Conservation (phyloP, 2,888 invertebrate genomes). For the Craniophora ligustri region DNA sequence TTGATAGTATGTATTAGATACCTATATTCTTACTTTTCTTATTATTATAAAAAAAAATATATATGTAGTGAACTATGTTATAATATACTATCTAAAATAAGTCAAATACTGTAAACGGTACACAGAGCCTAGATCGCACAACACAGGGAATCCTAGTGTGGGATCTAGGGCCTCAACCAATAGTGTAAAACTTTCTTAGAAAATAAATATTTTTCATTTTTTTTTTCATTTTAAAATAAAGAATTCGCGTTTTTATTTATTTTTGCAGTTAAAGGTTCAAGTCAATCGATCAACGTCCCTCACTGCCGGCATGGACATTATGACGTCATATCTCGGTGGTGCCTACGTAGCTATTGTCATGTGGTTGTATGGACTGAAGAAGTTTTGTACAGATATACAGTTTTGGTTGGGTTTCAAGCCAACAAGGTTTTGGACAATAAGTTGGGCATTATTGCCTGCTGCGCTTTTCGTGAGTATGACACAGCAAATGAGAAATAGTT, state of each 20-base stretch:
- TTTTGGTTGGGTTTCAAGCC: slow-evolving; percentile 81
- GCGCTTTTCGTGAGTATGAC: slow-evolving; percentile 66
- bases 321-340: slow-evolving; percentile 68
- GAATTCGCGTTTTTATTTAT: slow-evolving; percentile 15
- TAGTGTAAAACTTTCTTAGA: background rate
- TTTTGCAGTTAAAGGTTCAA: slow-evolving; percentile 57
- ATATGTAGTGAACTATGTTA: background rate
- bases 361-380: slow-evolving; percentile 77
- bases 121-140: background rate
- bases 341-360: slow-evolving; percentile 70
- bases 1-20: too few relatives aligned
- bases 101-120: background rate
- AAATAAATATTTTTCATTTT: background rate
- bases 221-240: too few relatives aligned
- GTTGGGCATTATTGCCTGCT: slow-evolving; percentile 70
- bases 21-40: background rate
- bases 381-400: slow-evolving; percentile 73
- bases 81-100: background rate
- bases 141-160: background rate
- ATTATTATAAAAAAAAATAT: background rate
- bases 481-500: too few relatives aligned
- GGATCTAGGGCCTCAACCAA: background rate
- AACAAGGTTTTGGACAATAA: slow-evolving; percentile 72
- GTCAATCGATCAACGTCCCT: slow-evolving; percentile 40
- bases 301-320: slow-evolving; percentile 59